These are phyloP conservation scores for Euspilapteryx auroguttella DNA, from an alignment of 2,888 invertebrate species.

Conservation along the genomic window DNA sequence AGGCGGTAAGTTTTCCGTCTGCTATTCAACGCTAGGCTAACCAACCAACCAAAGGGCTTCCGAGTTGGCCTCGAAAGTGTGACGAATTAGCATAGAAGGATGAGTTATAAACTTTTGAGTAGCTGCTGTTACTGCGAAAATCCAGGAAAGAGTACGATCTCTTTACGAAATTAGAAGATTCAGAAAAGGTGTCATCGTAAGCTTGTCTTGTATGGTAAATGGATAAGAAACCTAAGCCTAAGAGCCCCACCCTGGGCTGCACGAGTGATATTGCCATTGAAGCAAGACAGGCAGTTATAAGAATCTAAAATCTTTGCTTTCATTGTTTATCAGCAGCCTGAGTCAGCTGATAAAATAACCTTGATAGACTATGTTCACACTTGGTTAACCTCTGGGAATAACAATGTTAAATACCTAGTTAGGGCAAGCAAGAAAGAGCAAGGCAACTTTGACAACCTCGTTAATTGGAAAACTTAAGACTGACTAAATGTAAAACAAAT, in stretches of 20 bases:
- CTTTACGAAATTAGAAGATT: no score
- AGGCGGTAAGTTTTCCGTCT: conserved; percentile 74
- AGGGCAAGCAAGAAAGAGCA: no score
- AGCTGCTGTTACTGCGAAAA: no score
- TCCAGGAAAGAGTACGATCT: no score
- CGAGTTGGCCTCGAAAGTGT: conserved; percentile 41
- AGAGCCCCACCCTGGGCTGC: no score
- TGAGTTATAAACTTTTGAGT: no score
- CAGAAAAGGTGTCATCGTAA: no score
- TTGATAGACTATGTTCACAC: conserved; percentile 3
- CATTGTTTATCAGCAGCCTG: conserved; percentile 1
- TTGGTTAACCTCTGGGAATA: conserved; percentile 3
- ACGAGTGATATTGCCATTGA: conserved; percentile 33
- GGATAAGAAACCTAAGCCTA: no score
- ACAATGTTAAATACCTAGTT: conserved; percentile 1
- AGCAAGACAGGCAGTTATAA: conserved; percentile 33
- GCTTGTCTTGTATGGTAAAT: no score
- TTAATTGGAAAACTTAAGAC: no score
- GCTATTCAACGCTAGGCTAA: conserved; percentile 20
- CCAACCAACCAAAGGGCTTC: conserved; percentile 42
- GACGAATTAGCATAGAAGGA: conserved; percentile 28
- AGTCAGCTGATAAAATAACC: neutral
- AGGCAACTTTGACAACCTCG: no score
- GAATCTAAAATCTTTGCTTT: neutral
- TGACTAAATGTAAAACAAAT: no score